Evolutionary conservation across 2,797 vertebrate species (phyloP), one percentile per base, ranked within the genome.

Genomic region (Parauchenoglanis ngamensis): DNA sequence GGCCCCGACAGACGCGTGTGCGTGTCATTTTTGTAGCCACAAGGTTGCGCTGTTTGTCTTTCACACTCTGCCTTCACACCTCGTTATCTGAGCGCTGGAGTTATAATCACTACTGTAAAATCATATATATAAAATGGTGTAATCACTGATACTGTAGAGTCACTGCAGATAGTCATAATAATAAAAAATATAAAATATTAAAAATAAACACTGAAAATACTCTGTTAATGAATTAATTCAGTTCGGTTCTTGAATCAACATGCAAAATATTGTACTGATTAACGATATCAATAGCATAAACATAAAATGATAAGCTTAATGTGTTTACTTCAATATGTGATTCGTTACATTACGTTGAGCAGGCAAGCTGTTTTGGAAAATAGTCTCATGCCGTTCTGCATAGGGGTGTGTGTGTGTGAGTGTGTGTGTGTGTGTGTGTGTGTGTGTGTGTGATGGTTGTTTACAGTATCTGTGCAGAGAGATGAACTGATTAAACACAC

Each of bases 11-110:
- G 3, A 2, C 5, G 12, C 25, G 65, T 7, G 57, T 13, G 56
- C 2, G 31, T 23, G 21, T 15, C 0, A 25, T 44, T 44, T 56
- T 25, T 81, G 23, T 7, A n/a, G 57, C 78, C 78, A 81, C 78
- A 44, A 13, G 56, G 78, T 15, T 44, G 78, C 12, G 57, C 78
- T 81, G 78, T 81, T 81, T 81, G 56, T 56, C 78, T 80, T 79
- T 11, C 49, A 77, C 75, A 49, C 21, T 0, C 44, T n/a, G 31
- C 31, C 19, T 46, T 17, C 19, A 4, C 6, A 46, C 7, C 10
- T 25, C 0, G 1, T 70, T 17, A 35, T 19, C 68, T 44, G 68
- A 72, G 68, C 15, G 72, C 76, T 54, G 15, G 2, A 76, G 25
- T 52, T 56, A 40, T 44, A 72, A 40, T 56, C 40, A 40, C 40